phyloP scores from a whole-genome alignment of 2,797 vertebrate species.

The Anolis apletophallus region DNA sequence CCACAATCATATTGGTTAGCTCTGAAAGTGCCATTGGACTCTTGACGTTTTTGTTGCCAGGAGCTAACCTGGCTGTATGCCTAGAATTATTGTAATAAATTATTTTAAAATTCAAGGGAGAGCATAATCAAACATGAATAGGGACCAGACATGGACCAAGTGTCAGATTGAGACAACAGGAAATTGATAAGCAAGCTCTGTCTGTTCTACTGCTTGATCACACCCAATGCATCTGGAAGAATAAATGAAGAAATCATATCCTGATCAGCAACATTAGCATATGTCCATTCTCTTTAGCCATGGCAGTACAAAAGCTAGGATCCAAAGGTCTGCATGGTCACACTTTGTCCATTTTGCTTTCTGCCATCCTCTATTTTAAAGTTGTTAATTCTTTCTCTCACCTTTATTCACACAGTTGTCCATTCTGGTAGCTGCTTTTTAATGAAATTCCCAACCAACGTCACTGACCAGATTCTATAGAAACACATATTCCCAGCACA shows the following conservation, averaged over 20 bases:
- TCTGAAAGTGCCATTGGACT: no score
- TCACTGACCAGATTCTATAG: no score
- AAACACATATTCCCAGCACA: no score
- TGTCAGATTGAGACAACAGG: conserved; percentile 2
- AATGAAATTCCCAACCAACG: no score
- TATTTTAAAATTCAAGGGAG: neutral
- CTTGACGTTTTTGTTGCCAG: no score
- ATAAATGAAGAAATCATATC: neutral
- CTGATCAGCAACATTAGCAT: neutral
- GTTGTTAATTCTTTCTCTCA: no score
- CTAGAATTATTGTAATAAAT: neutral
- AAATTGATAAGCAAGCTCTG: neutral
- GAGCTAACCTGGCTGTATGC: no score
- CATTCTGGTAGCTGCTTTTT: no score
- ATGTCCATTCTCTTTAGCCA: neutral
- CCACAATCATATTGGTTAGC: no score
- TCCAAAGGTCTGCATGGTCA: neutral
- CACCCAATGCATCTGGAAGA: neutral
- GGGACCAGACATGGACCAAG: neutral
- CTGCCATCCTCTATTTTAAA: no score
- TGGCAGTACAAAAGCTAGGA: neutral
- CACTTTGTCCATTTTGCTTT: neutral
- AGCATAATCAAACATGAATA: neutral
- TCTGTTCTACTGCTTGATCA: neutral
- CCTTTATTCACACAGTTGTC: no score